Evolutionary conservation across 2,888 invertebrate species (phyloP), one percentile per base, ranked within the genome.

Genomic region (Chirona hameri): DNA sequence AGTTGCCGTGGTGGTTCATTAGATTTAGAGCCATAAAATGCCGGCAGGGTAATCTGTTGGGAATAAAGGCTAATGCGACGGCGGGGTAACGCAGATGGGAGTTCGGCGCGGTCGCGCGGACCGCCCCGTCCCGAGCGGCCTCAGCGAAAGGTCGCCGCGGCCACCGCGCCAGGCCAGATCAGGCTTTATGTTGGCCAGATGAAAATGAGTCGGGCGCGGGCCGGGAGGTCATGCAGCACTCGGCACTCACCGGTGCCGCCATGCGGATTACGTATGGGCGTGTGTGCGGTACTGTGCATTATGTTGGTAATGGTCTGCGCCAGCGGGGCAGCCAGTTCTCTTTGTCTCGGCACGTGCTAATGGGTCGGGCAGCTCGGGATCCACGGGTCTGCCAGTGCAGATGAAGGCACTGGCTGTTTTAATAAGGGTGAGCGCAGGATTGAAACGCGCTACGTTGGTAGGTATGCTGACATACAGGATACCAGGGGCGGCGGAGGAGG

Each of bases 1-100:
- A 72, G 72, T 72, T 72, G 72, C 21, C 72, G 72, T 72, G 72
- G 31, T 72, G 72, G 72, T 72, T 72, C 72, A 72, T 72, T 72
- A 72, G 72, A 72, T 72, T 72, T 39, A 39, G 39, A 39, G 72
- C 72, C 21, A 72, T 72, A 72, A 72, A 72, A n/a, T 72, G 18
- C 31, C 72, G 15, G 0, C 31, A 10, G 9, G 18, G 72, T 72
- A 72, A 72, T 72, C 72, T 72, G 72, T 14, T 15, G 31, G 39
- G 72, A 72, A 72, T 72, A 72, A 72, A 72, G 31, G 31, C 72
- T 72, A 39, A 72, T 72, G 72, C 72, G 21, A 10, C 12, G 29
- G n/a, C 24, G n/a, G 12, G 69, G 27, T 24, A 14, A n/a, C 27
- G 29, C 69, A 27, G 69, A 69, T 69, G 69, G 69, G 29, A 12